Base-by-base conservation (phyloP, 2,797 vertebrate species). In the Gobionotothen gibberifrons region DNA sequence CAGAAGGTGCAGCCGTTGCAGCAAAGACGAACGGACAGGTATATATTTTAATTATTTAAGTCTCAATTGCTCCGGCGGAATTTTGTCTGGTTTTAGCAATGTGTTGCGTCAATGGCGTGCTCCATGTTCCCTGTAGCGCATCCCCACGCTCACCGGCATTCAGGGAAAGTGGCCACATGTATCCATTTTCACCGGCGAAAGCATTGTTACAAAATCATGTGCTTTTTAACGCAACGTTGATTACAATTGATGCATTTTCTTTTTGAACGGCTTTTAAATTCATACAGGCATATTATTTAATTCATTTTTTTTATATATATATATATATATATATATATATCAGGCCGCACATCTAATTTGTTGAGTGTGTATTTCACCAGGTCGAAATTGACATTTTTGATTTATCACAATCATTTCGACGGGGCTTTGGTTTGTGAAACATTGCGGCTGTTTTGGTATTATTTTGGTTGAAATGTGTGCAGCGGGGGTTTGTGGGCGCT, bases 21-120 rank as follows among this genome's bases (percentile, higher is more conserved):
- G 95, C 96, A 9, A 99, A 99, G 93, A 86, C 96, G 15, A 98
- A 98, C 69, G 98, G 98, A 83, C 97, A 98, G 98, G 97, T 98
- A 96, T 0, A 5, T 4, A 2, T 58, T 61, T 64, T 0, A 64
- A 65, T 59, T 14, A 46, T 53, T 75, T 0, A 51, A 52, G 15
- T 53, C 21, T 64, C 71, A 78, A 69, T 79, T 60, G 61, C 46
- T 49, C 19, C 14, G 22, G 59, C 13, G 47, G 57, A 59, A 49
- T 82, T 78, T 84, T 48, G 69, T 59, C 70, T 68, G 57, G 47
- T 68, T 87, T 67, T 67, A 44, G 81, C 83, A 76, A 81, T 79
- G 92, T 86, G 86, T 87, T 88, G 90, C 83, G 84, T 89, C 89
- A 85, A 92, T 91, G 90, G 88, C 87, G 90, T 84, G 89, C 85